phyloP scores from a whole-genome alignment of 2,113 vertebrate genomes.

The Glaucomys volans region DNA sequence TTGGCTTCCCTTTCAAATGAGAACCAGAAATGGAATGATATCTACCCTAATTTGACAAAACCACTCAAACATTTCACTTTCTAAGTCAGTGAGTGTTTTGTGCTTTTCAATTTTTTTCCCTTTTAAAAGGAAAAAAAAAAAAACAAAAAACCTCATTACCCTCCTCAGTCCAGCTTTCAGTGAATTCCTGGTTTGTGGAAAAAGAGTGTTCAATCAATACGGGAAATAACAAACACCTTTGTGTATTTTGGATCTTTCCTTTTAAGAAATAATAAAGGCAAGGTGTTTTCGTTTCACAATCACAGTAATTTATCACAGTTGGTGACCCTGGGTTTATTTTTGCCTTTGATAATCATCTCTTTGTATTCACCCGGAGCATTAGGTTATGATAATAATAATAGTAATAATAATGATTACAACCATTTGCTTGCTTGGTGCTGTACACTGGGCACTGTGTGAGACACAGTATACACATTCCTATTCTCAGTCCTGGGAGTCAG shows the following conservation, averaged over 20 bases:
- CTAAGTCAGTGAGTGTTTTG: slow-evolving; percentile 47
- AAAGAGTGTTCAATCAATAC: neutral
- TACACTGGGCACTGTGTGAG: neutral
- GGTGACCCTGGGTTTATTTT: slow-evolving; percentile 50
- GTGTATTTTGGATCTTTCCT: slow-evolving; percentile 34
- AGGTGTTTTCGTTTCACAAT: slow-evolving; percentile 67
- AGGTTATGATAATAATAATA: neutral
- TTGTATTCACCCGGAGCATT: slow-evolving; percentile 10
- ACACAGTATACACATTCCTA: neutral
- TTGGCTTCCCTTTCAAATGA: slow-evolving; percentile 62
- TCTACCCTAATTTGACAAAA: slow-evolving; percentile 65
- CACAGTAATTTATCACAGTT: slow-evolving; percentile 30
- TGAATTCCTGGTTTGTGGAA: neutral
- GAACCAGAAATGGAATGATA: slow-evolving; percentile 57
- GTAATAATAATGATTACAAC: neutral
- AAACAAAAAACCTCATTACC: slow-evolving; percentile 16
- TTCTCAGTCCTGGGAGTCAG: neutral
- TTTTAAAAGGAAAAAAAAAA: neutral
- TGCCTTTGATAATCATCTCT: slow-evolving; percentile 58
- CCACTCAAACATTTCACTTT: slow-evolving; percentile 59
- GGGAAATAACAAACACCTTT: slow-evolving; percentile 24
- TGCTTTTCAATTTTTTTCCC: slow-evolving; percentile 9
- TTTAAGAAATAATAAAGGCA: slow-evolving; percentile 65
- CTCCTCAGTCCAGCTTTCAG: slow-evolving; percentile 1
- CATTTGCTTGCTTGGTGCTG: slow-evolving; percentile 22